Evolutionary conservation across 2,888 invertebrate genomes (phyloP).

Genomic region (Eilema depressum): DNA sequence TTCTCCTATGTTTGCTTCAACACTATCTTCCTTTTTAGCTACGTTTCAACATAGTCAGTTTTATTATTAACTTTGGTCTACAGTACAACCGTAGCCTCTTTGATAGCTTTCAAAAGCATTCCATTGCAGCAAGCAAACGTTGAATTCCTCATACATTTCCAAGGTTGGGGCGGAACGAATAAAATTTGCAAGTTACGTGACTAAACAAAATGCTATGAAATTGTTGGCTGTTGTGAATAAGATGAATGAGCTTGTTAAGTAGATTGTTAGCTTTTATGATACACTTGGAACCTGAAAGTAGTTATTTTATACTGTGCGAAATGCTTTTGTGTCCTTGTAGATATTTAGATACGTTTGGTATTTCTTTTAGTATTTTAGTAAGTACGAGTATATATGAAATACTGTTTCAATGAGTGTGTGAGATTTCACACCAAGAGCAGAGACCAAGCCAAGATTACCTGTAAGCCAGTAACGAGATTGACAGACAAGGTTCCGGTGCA

Average conservation of each 20-base stretch:
- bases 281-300: constrained; percentile 6
- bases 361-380: background rate
- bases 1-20: background rate
- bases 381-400: no score
- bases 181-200: constrained; percentile 42
- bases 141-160: constrained; percentile 50
- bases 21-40: background rate
- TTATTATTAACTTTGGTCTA: constrained; percentile 35
- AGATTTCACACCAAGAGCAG: no score
- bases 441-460: no score
- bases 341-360: background rate
- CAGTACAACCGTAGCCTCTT: constrained; percentile 42
- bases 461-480: no score
- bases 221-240: constrained; percentile 33
- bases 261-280: constrained; percentile 11
- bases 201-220: constrained; percentile 47
- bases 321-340: background rate
- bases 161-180: constrained; percentile 48
- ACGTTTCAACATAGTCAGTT: constrained; percentile 22
- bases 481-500: no score
- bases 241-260: constrained; percentile 25
- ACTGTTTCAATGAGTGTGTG: no score
- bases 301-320: constrained; percentile 2
- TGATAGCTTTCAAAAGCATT: constrained; percentile 51
- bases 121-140: constrained; percentile 31